Base-by-base conservation (phyloP, 1,140 invertebrate genomes). In the Subanguina moxae region DNA sequence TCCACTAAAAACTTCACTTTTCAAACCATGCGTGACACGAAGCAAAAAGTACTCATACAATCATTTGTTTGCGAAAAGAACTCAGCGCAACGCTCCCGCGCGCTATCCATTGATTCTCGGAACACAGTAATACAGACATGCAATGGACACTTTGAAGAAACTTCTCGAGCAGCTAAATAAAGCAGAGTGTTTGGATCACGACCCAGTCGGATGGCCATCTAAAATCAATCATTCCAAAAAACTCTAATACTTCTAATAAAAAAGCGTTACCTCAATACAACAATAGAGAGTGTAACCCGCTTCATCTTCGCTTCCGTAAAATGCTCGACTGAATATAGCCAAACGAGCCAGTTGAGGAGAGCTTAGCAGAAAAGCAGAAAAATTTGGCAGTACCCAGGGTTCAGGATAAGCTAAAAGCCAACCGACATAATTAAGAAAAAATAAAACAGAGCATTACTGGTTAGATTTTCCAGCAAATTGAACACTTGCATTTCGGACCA, bases 311-410 rank as follows among this genome's bases (percentile, higher is more conserved):
- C 42, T 63, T 1, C 64, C 67, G 21, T 69, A 56, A 30, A 56
- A 27, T 1, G 64, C 67, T 11, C 67, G 66, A 28, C 27, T 56
- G 17, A 17, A 57, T n/a, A 69, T 67, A 3, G 67, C 67, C 7
- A 69, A 21, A 25, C 58, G 65, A n/a, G 63, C 67, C 28, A 69
- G 32, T 1, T 58, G 28, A 28, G 64, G 66, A 17, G 67, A 46
- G 15, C 30, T 42, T 27, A 69, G 21, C 25, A 69, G 65, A 21
- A 69, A 67, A 7, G 67, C 23, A 30, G 67, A 64, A 70, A 69
- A 69, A 68, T 69, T 69, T 21, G 28, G 67, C 13, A 69, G 48
- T n/a, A 69, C 64, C 67, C 67, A 69, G 7, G 67, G 67, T 25
- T 68, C 64, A 15, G 67, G 67, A 42, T 71, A 67, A 42, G 67